Evolutionary conservation across 1,140 invertebrate genomes (phyloP).

Genomic region (Probaryconus sp.): DNA sequence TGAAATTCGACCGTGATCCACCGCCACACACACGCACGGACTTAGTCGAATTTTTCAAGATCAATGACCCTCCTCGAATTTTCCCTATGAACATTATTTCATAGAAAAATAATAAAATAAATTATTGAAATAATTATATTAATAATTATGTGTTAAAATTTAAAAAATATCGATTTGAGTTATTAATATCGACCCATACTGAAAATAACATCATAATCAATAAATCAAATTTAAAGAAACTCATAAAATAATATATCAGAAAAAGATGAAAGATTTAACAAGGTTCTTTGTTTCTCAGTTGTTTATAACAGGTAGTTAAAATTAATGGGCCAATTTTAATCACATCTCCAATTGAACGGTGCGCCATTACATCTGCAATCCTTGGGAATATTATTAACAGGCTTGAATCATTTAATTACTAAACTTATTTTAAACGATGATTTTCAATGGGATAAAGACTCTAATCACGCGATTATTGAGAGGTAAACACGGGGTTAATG

Average conservation of each 20-base stretch:
- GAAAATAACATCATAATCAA: too few relatives aligned
- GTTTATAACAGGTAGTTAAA: constrained; percentile 26
- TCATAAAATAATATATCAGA: constrained; percentile 35
- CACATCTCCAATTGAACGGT: constrained; percentile 12
- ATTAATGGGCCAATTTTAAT: constrained; percentile 29
- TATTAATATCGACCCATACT: too few relatives aligned
- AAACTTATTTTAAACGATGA: constrained; percentile 1
- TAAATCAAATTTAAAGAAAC: too few relatives aligned
- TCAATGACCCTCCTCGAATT: too few relatives aligned
- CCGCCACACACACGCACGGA: constrained; percentile 1
- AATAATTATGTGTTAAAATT: too few relatives aligned
- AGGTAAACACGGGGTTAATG: constrained; percentile 1
- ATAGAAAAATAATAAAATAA: too few relatives aligned
- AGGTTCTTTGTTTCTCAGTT: constrained; percentile 28
- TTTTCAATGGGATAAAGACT: too few relatives aligned
- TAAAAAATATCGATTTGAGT: too few relatives aligned
- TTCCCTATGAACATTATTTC: background rate
- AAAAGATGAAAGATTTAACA: constrained; percentile 19
- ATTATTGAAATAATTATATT: too few relatives aligned
- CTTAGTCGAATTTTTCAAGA: background rate
- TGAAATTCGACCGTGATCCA: constrained; percentile 49
- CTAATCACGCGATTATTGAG: constrained; percentile 26
- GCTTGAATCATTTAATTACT: constrained; percentile 16
- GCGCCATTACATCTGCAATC: background rate
- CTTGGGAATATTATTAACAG: constrained; percentile 29